A percentile compares a stretch with the other conserved stretches of the same genome.
phyloP scores from a whole-genome alignment of 2,797 vertebrate species.

The Borostomias antarcticus region DNA sequence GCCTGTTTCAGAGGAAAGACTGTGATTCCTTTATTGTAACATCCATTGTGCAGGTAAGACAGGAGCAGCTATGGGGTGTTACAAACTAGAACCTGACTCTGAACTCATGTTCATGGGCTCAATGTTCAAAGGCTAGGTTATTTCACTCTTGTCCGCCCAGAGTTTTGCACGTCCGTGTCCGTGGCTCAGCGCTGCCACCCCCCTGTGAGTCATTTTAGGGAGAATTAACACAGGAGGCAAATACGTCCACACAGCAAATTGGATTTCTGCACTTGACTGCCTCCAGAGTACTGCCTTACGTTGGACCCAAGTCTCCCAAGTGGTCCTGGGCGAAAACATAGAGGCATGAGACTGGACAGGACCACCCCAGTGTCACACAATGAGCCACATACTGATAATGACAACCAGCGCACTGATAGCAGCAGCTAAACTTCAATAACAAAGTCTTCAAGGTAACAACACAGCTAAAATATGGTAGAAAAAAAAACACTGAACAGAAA shows the following conservation, averaged over 20 bases:
- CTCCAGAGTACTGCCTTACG: conserved; percentile 53
- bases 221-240: conserved; percentile 61
- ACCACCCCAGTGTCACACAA: background rate
- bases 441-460: too few species aligned
- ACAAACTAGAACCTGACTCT: too few species aligned
- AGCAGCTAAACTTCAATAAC: too few species aligned
- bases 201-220: conserved; percentile 60
- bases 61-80: background rate
- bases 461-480: too few species aligned
- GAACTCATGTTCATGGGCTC: too few species aligned
- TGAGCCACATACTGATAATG: background rate
- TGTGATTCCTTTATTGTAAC: too few species aligned
- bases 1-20: background rate
- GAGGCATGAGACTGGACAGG: conserved; percentile 18
- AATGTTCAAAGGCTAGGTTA: background rate
- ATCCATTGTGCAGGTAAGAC: background rate
- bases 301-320: conserved; percentile 43
- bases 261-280: conserved; percentile 59
- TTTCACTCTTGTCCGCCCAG: background rate
- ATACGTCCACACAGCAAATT: conserved; percentile 65
- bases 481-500: too few species aligned
- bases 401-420: too few species aligned
- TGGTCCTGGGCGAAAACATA: conserved; percentile 22
- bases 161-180: background rate
- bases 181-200: background rate